Base-by-base conservation (phyloP, 2,888 invertebrate species). In the Aleiodes leptofemur region DNA sequence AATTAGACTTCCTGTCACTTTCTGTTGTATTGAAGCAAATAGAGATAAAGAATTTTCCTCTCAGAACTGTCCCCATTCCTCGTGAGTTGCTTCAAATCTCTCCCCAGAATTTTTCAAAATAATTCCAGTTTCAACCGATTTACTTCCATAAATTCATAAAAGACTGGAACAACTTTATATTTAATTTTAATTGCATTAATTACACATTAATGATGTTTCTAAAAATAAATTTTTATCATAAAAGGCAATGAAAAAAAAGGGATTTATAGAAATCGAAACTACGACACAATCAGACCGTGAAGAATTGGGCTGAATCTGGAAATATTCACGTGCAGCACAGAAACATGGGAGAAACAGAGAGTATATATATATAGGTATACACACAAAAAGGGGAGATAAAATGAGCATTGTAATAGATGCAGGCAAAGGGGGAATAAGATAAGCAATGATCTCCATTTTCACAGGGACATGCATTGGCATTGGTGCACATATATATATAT, bases 261-360 rank as follows among this genome's bases (percentile, higher is more conserved):
- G 48, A 64, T 64, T 64, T 64, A 64, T 43, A 64, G 64, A 64
- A 64, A 64, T 64, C 43, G 64, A 64, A 64, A 64, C 16, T 8
- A 23, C 7, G 64, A 23, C 23, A 48, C 13, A 64, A 64, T 64
- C 34, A 64, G 64, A 64, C 16, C 64, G 48, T 16, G 13, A 23
- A 38, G 61, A 38, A 48, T 64, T 43, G 16, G 16, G 16, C 43
- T 13, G 38, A 4, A 38, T 61, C 31, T 34, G 14, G 29, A n/a
- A 14, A 61, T 57, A 11, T 14, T 5, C 53, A 23, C 23, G 23
- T 23, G 23, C 23, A 23, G 23, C 23, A 23, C 23, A 23, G 31
- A 13, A 29, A 29, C 29, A 13, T 57, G 11, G 29, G 14, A 61
- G 43, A 43, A 43, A 23, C 23, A 23, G 23, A 23, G 23, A 23